Percentiles rank a stretch among this genome's conserved stretches.
phyloP scores from a whole-genome alignment of 2,888 invertebrate genomes.

The Ditula angustiorana region DNA sequence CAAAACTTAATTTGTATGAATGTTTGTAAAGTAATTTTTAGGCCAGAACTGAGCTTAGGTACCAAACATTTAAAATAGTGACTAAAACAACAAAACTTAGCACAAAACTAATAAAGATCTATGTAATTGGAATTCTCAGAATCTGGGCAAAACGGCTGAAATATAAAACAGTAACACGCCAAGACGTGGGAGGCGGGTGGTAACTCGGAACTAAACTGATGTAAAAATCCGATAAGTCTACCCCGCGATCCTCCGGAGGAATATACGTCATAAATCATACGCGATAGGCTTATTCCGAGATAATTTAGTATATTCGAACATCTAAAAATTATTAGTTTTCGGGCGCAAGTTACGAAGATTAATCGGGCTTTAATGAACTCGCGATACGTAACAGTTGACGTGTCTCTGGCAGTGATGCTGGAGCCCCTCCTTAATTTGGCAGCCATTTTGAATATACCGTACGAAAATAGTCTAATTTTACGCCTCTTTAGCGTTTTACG shows the following conservation, averaged over 20 bases:
- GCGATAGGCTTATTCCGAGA: conserved; percentile 21
- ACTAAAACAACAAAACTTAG: not conserved
- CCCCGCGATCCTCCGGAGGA: conserved; percentile 16
- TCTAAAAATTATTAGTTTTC: conserved; percentile 13
- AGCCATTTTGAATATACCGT: too few relatives aligned
- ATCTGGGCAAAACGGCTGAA: conserved; percentile 17
- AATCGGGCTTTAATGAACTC: not conserved
- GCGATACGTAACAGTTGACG: too few relatives aligned
- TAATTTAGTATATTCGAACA: conserved; percentile 11
- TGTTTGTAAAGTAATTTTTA: too few relatives aligned
- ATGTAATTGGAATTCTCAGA: conserved; percentile 5
- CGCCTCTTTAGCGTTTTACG: too few relatives aligned
- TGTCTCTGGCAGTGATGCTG: too few relatives aligned
- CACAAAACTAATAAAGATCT: not conserved
- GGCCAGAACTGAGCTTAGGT: too few relatives aligned
- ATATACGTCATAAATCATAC: conserved; percentile 34
- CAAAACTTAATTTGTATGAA: too few relatives aligned
- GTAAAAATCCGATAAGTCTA: conserved; percentile 36
- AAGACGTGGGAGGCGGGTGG: conserved; percentile 10
- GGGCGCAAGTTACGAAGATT: not conserved
- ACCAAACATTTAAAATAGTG: too few relatives aligned
- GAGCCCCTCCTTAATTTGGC: too few relatives aligned
- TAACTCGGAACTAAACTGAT: conserved; percentile 26
- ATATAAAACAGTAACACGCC: conserved; percentile 21
- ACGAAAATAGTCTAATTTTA: too few relatives aligned